Evolutionary conservation across 2,888 invertebrate genomes (phyloP), one percentile per base, ranked within the genome.

Genomic region (Tinea semifulvella): DNA sequence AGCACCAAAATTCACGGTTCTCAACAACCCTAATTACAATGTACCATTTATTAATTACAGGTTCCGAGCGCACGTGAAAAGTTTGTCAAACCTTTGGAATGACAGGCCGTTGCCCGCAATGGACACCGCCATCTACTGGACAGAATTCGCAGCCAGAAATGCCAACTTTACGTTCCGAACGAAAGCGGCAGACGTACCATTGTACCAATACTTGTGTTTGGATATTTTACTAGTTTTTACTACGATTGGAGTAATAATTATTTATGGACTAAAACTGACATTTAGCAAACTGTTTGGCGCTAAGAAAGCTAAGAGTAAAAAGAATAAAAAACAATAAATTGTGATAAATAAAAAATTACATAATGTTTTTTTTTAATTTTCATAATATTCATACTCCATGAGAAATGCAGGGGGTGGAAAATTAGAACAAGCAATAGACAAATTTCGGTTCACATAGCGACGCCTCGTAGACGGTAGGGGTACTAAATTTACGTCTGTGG

Each of bases 41-140:
- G 11, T 26, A 4, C n/a, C 11, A 35, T 35, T 35, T 5, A n/a
- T 16, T 43, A 17, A 2, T 51, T 48, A 7, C 60, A 82, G 80
- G 43, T 79, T 79, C 47, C 62, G 58, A 10, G 57, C 69, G 53
- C 66, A 69, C 46, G 83, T 76, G 1, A 75, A 82, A 50, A 60
- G 65, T 45, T 53, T 85, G 8, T 82, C 85, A 5, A 70, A 62
- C 45, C 70, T 83, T 3, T 87, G 85, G 79, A 76, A 75, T 46
- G 86, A 88, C 53, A 75, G 86, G 11, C 87, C 85, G 0, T 57
- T 84, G 56, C 63, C 82, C 1, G 81, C 88, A 1, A 55, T 86
- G 53, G 84, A 87, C 40, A 82, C 84, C 0, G 86, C 88, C 1
- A 61, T 85, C 8, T 87, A 79, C 58, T 88, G 88, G 88, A 82